Conservation (phyloP, 1,140 invertebrate genomes). For the Ylistrum balloti region DNA sequence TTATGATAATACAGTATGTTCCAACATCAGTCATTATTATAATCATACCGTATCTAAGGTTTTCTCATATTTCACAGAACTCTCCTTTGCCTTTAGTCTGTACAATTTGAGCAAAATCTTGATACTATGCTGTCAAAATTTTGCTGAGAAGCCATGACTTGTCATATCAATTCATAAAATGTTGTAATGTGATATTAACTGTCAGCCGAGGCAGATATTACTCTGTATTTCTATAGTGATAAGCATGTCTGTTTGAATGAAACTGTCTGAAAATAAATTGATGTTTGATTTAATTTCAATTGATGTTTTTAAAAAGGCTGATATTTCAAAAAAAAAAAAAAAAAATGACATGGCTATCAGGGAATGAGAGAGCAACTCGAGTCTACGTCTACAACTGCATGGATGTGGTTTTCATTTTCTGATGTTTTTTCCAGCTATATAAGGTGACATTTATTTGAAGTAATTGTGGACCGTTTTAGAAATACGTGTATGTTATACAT, state of each 20-base stretch:
- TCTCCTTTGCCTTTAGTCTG: no score
- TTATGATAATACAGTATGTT: no score
- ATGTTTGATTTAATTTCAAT: not conserved
- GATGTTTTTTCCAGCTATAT: not conserved
- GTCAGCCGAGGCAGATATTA: not conserved
- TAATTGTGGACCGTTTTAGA: not conserved
- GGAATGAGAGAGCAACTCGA: not conserved
- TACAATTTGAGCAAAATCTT: not conserved
- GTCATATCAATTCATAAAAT: constrained; percentile 3
- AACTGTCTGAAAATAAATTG: not conserved
- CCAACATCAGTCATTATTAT: no score
- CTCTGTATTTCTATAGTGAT: not conserved
- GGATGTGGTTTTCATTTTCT: not conserved
- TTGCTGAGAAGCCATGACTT: constrained; percentile 1
- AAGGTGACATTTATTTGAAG: not conserved
- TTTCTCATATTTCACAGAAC: no score
- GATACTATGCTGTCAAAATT: not conserved
- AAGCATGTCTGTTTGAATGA: not conserved
- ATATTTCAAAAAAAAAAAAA: no score
- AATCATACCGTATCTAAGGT: no score
- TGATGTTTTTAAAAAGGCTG: not conserved
- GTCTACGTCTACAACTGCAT: not conserved
- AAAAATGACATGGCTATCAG: not conserved
- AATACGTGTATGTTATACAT: not conserved
- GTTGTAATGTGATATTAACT: not conserved